Percentiles rank a stretch among this genome's conserved stretches.
Evolutionary conservation across 2,113 vertebrate genomes (phyloP).

Genomic region (Erythrocercus mccallii): DNA sequence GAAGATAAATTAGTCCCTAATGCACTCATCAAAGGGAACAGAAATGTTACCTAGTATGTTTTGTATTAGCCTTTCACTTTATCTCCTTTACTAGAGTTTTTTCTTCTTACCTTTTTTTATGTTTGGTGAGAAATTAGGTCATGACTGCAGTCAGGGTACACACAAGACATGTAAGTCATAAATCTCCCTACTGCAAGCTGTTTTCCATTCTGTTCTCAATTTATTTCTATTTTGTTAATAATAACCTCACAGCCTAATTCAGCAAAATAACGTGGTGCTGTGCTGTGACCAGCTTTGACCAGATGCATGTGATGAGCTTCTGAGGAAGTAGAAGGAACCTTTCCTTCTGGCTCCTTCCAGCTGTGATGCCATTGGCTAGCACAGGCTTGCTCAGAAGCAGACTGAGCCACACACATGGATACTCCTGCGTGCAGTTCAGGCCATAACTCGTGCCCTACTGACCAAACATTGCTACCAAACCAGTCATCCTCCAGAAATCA

Average conservation of each 20-base stretch:
- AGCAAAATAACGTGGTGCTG: background rate
- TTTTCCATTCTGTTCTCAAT: slow-evolving; percentile 1
- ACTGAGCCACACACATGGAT: rapidly evolving
- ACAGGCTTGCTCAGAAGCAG: background rate
- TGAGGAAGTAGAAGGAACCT: background rate
- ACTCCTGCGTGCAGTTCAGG: background rate
- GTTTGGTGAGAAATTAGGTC: background rate
- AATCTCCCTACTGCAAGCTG: background rate
- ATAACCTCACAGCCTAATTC: background rate
- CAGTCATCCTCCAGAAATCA: background rate
- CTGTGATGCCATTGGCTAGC: rapidly evolving
- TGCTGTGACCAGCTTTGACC: background rate
- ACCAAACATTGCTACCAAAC: background rate
- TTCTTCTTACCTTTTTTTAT: background rate
- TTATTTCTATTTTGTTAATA: slow-evolving; percentile 21
- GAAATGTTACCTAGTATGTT: background rate
- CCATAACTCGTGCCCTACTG: rapidly evolving
- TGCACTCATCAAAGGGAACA: slow-evolving; percentile 25
- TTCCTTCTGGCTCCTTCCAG: background rate
- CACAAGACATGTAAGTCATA: background rate
- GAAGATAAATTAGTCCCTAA: background rate
- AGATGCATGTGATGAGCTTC: background rate
- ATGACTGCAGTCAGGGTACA: background rate
- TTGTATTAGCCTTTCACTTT: background rate
- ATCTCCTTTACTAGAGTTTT: background rate